phyloP scores from a whole-genome alignment of 2,888 invertebrate species.

The Drosophila nr. medialis region DNA sequence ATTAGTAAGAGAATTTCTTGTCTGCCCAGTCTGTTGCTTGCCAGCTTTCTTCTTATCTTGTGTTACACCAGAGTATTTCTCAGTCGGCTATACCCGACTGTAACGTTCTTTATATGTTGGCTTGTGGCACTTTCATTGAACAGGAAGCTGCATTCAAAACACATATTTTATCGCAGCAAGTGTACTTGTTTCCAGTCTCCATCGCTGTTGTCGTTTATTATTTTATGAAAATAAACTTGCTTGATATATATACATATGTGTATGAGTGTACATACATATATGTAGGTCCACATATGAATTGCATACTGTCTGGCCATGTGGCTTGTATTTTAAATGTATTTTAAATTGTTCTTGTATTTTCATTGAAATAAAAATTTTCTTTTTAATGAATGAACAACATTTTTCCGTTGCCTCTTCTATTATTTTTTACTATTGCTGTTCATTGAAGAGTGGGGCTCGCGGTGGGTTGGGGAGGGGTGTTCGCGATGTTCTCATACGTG shows the following conservation, averaged over 20 bases:
- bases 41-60: not conserved
- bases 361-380: conserved; percentile 56
- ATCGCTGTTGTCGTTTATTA: conserved; percentile 27
- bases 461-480: not conserved
- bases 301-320: conserved; percentile 35
- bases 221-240: conserved; percentile 53
- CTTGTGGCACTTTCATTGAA: conserved; percentile 66
- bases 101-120: conserved; percentile 34
- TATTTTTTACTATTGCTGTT: conserved; percentile 36
- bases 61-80: not conserved
- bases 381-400: conserved; percentile 78
- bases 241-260: conserved; percentile 4
- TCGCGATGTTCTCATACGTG: conserved; percentile 52
- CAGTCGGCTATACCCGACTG: not conserved
- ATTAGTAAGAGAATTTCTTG: not conserved
- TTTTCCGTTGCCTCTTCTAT: conserved; percentile 49
- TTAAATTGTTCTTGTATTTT: conserved; percentile 56
- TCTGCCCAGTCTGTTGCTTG: not conserved
- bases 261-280: not conserved
- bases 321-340: conserved; percentile 43
- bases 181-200: conserved; percentile 30
- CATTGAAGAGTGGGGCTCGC: not conserved
- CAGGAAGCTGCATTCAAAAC: conserved; percentile 70
- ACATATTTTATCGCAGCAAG: conserved; percentile 66
- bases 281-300: conserved; percentile 13